A percentile compares a stretch with the other conserved stretches of the same genome.
phyloP scores from a whole-genome alignment of 2,113 vertebrate genomes.

The Rhizomys pruinosus region DNA sequence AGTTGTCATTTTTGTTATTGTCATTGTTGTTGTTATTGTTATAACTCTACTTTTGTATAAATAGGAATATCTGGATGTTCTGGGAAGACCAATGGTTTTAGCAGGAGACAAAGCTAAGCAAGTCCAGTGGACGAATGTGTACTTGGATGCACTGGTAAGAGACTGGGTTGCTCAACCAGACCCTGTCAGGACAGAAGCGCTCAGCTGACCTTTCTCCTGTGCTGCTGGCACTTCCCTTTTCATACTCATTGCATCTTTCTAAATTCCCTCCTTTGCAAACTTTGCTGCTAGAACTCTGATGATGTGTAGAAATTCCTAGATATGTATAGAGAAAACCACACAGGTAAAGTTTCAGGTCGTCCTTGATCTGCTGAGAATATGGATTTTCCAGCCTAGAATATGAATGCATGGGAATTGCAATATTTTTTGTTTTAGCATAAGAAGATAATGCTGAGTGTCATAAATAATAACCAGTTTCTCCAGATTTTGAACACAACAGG shows the following conservation, averaged over 20 bases:
- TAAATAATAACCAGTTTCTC: neutral
- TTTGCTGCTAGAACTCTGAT: neutral
- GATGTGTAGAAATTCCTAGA: neutral
- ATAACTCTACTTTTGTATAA: slow-evolving; percentile 53
- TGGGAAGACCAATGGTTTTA: slow-evolving; percentile 98
- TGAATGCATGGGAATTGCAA: neutral
- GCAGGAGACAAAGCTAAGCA: slow-evolving; percentile 96
- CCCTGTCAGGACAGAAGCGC: neutral
- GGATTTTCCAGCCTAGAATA: neutral
- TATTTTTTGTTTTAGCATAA: slow-evolving; percentile 22
- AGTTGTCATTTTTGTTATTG: neutral
- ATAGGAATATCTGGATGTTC: slow-evolving; percentile 97
- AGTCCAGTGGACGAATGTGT: slow-evolving; percentile 99
- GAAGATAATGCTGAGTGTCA: neutral
- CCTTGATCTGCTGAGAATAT: neutral
- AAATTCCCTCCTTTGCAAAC: neutral
- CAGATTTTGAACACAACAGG: neutral
- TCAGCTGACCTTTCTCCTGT: neutral
- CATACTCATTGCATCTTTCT: neutral
- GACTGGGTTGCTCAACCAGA: neutral
- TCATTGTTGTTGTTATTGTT: neutral
- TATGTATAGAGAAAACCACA: neutral
- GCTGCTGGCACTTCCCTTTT: neutral
- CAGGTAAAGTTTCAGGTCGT: neutral
- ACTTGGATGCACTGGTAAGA: slow-evolving; percentile 97